These are phyloP conservation scores for Leptura quadrifasciata DNA, from an alignment of 2,888 invertebrate genomes.

Conservation along the genomic window DNA sequence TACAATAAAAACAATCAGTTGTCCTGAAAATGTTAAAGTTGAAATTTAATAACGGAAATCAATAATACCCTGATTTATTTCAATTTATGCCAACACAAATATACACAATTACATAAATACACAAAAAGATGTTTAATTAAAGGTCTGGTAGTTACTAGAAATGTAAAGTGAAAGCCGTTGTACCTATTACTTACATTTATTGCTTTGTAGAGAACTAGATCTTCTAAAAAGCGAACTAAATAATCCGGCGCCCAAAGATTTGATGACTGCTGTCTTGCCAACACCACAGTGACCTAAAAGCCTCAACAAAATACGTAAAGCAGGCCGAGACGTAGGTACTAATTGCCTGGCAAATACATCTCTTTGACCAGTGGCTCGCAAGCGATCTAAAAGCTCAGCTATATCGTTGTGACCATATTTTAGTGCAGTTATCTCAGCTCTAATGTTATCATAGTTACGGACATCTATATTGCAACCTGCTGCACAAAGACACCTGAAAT, in stretches of 20 bases:
- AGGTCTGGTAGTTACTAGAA: no score
- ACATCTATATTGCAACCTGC: slow-evolving; percentile 83
- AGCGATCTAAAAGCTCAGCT: slow-evolving; percentile 80
- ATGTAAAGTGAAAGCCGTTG: not conserved
- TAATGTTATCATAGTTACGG: slow-evolving; percentile 82
- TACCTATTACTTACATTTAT: slow-evolving; percentile 69
- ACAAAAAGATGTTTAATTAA: no score
- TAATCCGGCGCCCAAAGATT: slow-evolving; percentile 81
- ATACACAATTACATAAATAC: no score
- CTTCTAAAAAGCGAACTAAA: slow-evolving; percentile 81
- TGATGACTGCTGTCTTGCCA: slow-evolving; percentile 83
- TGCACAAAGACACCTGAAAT: slow-evolving; percentile 79
- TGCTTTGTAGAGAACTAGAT: slow-evolving; percentile 74
- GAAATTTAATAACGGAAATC: no score
- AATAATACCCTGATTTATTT: no score
- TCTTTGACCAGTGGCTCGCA: slow-evolving; percentile 77
- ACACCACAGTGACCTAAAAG: slow-evolving; percentile 82
- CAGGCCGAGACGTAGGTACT: slow-evolving; percentile 76
- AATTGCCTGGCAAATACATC: slow-evolving; percentile 76
- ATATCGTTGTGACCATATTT: slow-evolving; percentile 84
- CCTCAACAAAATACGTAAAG: slow-evolving; percentile 80
- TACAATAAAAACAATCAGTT: no score
- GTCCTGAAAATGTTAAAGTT: no score
- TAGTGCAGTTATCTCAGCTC: slow-evolving; percentile 86
- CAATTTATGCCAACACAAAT: no score